Evolutionary conservation across 2,888 invertebrate genomes (phyloP).

Genomic region (Zonitis immaculata): DNA sequence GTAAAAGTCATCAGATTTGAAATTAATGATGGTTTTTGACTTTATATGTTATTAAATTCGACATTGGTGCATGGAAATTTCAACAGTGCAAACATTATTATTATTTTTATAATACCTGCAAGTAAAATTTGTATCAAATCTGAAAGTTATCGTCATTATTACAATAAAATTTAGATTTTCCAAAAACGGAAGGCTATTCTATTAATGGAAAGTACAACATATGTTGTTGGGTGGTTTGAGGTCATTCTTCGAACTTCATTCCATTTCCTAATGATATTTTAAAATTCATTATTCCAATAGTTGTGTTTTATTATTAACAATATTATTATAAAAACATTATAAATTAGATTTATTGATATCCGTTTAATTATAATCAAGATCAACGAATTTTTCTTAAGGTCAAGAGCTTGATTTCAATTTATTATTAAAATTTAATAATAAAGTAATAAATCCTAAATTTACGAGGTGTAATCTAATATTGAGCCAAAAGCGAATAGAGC

Average conservation of each 20-base stretch:
- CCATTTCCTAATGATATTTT: slow-evolving; percentile 6
- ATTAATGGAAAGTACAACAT: slow-evolving; percentile 13
- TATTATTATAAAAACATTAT: not conserved
- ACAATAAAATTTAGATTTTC: not conserved
- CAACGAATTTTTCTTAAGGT: slow-evolving; percentile 7
- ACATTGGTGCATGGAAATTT: not conserved
- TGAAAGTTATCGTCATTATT: slow-evolving; percentile 9
- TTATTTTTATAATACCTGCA: not conserved
- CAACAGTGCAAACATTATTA: not conserved
- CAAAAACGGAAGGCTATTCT: slow-evolving; percentile 4
- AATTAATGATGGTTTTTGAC: too few relatives aligned
- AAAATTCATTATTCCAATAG: not conserved
- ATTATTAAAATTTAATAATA: slow-evolving; percentile 5
- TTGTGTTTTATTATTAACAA: not conserved
- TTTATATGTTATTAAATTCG: not conserved
- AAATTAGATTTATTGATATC: not conserved
- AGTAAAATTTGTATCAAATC: slow-evolving; percentile 8
- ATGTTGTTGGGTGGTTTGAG: slow-evolving; percentile 11
- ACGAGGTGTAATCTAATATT: slow-evolving; percentile 12
- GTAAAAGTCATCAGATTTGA: too few relatives aligned
- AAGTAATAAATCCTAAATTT: slow-evolving; percentile 14
- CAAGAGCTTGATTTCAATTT: slow-evolving; percentile 6
- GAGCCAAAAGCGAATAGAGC: slow-evolving; percentile 13
- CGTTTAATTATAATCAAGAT: slow-evolving; percentile 1
- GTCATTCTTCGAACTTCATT: slow-evolving; percentile 15